These are phyloP conservation scores for Elegia similella DNA, from an alignment of 2,888 invertebrate species.

Conservation along the genomic window DNA sequence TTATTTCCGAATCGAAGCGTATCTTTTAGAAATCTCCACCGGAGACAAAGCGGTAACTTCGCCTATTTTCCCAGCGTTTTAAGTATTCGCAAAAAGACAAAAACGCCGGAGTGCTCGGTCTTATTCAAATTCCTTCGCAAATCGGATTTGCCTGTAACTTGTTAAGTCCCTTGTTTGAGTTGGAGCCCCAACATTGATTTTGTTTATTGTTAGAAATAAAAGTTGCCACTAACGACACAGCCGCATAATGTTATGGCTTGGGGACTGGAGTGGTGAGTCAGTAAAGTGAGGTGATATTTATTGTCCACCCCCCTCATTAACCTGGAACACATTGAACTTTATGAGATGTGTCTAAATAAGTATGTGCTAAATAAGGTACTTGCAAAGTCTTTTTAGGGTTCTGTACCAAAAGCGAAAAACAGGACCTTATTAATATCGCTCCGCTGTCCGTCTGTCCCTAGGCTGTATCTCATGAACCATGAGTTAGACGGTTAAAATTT, in stretches of 20 bases:
- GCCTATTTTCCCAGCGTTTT: slow-evolving; percentile 10
- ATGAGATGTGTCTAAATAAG: too few species aligned
- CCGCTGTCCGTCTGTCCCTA: too few species aligned
- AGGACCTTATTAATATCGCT: too few species aligned
- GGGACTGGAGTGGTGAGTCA: neutral
- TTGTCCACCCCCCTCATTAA: too few species aligned
- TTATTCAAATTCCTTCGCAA: slow-evolving; percentile 74
- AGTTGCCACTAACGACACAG: slow-evolving; percentile 22
- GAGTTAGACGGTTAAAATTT: too few species aligned
- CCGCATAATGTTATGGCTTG: neutral
- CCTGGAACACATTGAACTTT: too few species aligned
- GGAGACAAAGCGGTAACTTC: neutral
- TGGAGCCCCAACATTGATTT: slow-evolving; percentile 41
- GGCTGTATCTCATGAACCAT: too few species aligned
- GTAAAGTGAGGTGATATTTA: too few species aligned
- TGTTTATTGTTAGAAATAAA: slow-evolving; percentile 43
- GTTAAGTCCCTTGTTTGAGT: slow-evolving; percentile 70
- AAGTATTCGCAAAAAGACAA: slow-evolving; percentile 21
- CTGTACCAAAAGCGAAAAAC: too few species aligned
- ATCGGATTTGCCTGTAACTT: slow-evolving; percentile 73
- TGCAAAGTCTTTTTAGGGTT: too few species aligned
- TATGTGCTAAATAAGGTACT: too few species aligned
- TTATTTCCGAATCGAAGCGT: neutral
- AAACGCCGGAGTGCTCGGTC: slow-evolving; percentile 42
- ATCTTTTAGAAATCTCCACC: neutral